These are phyloP conservation scores for Semibalanus balanoides DNA, from an alignment of 1,140 invertebrate genomes.

Conservation along the genomic window DNA sequence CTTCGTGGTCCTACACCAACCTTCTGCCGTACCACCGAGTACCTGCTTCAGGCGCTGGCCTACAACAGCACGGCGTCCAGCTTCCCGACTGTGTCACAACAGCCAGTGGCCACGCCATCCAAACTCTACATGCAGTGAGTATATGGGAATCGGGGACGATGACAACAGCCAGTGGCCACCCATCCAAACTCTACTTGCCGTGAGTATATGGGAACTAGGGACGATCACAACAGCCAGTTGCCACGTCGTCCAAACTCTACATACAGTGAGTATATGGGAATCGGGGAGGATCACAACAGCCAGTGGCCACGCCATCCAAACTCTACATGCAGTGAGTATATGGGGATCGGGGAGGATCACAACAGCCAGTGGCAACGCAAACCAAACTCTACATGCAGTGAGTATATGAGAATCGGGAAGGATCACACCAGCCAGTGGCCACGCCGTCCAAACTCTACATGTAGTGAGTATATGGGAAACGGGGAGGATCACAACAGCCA, in stretches of 20 bases:
- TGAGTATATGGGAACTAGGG: no score
- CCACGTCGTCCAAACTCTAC: constrained; percentile 86
- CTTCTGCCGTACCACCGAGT: constrained; percentile 76
- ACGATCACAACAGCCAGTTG: no score
- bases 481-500: constrained; percentile 64
- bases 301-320: constrained; percentile 27
- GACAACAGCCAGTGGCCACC: no score
- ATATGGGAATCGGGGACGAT: no score
- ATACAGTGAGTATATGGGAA: no score
- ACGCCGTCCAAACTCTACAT: constrained; percentile 85
- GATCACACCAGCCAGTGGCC: no score
- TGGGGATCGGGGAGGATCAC: no score
- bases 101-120: constrained; percentile 36
- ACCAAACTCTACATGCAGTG: no score
- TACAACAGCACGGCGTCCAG: constrained; percentile 90
- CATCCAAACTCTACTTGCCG: no score
- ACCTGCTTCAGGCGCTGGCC: constrained; percentile 82
- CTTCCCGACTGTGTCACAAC: constrained; percentile 68
- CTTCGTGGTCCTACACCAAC: constrained; percentile 70
- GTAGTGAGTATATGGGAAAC: no score
- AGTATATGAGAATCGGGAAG: no score
- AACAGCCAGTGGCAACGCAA: no score
- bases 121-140: constrained; percentile 8
- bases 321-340: constrained; percentile 8
- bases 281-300: constrained; percentile 70